Evolutionary conservation across 2,113 vertebrate species (phyloP), one percentile per base, ranked within the genome.

Genomic region (Sinocyclocheilus grahami): DNA sequence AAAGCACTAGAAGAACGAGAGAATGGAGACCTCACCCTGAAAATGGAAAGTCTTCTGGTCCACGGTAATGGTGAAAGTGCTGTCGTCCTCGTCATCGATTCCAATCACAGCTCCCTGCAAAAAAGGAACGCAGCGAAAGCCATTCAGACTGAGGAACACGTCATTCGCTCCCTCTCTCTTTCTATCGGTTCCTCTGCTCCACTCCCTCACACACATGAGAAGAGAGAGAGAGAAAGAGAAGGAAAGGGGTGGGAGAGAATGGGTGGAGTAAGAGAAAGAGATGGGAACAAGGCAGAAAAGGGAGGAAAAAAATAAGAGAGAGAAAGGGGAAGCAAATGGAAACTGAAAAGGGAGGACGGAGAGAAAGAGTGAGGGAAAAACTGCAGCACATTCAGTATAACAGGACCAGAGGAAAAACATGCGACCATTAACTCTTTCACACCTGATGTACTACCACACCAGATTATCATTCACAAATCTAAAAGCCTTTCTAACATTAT

Each of bases 21-120:
- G 3, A 78, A 76, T 72, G 53, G 14, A 63, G 75, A 91, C 92
- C 97, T 98, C 95, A 99, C 98, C 98, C 97, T 99, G 98, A 93
- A 99, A 99, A 97, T 99, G 98, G 95, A 99, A 99, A 95, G 98
- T 99, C 97, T 99, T 99, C 95, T 99, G 98, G 96, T 99, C 98
- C 95, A 99, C 98, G 92, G 98, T 99, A 95, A 99, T 99, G 93
- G 98, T 99, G 95, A 99, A 99, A 92, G 98, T 99, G 97, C 98
- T 99, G 96, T 99, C 98, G 94, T 99, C 98, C 94, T 99, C 98
- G 93, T 99, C 98, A 95, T 99, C 98, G 87, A 99, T 99, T 95
- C 98, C 98, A 95, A 99, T 99, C 95, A 99, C 98, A 95, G 98
- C 98, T 96, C 98, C 98, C 98, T 99, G 96, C 92, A 94, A 96